Percentiles rank a stretch among this genome's conserved stretches.
These are phyloP conservation scores for Myiozetetes cayanensis DNA, from an alignment of 2,113 vertebrate genomes.

Conservation along the genomic window DNA sequence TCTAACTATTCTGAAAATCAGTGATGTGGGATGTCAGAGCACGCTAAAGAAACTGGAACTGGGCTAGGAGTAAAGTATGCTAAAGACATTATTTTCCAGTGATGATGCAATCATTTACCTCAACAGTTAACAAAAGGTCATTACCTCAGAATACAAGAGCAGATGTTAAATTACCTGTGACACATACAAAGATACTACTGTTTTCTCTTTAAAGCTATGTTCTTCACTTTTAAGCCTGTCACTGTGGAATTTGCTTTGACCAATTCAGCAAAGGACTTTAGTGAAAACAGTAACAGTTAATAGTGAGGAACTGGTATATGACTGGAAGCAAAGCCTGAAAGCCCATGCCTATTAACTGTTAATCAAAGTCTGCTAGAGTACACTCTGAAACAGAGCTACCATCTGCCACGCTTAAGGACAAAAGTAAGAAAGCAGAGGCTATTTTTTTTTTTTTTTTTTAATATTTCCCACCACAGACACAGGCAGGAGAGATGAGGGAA, in stretches of 20 bases:
- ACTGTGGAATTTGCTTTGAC: neutral
- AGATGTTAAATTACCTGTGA: neutral
- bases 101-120: neutral
- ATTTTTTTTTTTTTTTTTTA: neutral
- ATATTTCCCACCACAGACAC: neutral
- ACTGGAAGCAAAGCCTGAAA: neutral
- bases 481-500: neutral
- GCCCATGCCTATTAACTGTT: neutral
- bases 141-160: neutral
- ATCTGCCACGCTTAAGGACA: neutral
- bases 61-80: neutral
- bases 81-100: neutral
- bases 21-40: fast-evolving
- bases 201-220: neutral
- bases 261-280: neutral
- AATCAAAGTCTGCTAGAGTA: neutral
- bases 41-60: neutral
- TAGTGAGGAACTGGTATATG: neutral
- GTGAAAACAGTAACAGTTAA: neutral
- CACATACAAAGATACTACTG: neutral
- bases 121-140: neutral
- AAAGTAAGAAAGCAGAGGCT: neutral
- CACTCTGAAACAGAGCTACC: neutral
- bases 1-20: neutral
- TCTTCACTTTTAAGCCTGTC: neutral